Conservation (phyloP, 2,113 vertebrate genomes). For the Telmatochromis bifrenatus region DNA sequence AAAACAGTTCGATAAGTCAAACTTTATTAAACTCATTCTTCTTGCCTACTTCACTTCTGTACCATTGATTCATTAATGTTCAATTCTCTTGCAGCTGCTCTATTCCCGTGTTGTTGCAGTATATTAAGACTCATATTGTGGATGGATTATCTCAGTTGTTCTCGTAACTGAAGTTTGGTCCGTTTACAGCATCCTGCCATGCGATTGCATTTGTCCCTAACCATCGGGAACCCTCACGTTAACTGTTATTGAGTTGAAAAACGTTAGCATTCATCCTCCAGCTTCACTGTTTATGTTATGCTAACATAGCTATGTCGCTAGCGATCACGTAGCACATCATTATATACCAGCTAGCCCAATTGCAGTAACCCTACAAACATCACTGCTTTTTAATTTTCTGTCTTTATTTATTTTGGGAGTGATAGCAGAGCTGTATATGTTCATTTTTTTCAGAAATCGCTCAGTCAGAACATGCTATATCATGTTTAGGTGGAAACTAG, state of each 20-base stretch:
- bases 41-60: background rate
- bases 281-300: background rate
- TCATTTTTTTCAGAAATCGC: background rate
- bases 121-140: background rate
- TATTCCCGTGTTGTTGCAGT: background rate
- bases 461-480: rapidly evolving
- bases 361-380: rapidly evolving
- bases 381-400: background rate
- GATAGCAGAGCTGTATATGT: rapidly evolving
- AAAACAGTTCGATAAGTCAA: no score
- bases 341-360: background rate
- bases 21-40: no score
- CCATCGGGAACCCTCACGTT: background rate
- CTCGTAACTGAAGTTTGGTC: background rate
- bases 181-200: background rate
- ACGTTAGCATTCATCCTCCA: background rate
- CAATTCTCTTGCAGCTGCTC: background rate
- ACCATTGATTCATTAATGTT: background rate
- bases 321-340: rapidly evolving
- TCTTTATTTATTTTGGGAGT: background rate
- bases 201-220: background rate
- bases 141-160: background rate
- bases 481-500: background rate
- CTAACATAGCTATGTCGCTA: background rate
- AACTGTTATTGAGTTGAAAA: rapidly evolving